These are phyloP conservation scores for Eulemur macaco DNA, from an alignment of 2,113 vertebrate species.

Conservation along the genomic window DNA sequence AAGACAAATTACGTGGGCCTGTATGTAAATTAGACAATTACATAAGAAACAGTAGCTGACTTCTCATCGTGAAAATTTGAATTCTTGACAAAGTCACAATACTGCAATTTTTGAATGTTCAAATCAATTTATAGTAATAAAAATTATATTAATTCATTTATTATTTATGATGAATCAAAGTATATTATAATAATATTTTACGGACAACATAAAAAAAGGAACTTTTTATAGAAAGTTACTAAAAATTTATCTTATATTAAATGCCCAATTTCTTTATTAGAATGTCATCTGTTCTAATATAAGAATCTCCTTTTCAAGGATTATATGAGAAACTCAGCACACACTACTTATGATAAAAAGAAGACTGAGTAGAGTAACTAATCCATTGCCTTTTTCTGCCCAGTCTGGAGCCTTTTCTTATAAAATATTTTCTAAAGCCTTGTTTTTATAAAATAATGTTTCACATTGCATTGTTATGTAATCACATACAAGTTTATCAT, in stretches of 20 bases:
- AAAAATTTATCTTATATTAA: not conserved
- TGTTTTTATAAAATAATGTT: not conserved
- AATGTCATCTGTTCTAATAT: not conserved
- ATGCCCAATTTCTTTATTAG: not conserved
- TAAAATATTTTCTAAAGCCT: not conserved
- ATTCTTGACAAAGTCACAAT: not conserved
- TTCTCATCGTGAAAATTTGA: not conserved
- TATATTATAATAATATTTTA: not conserved
- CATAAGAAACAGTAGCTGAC: not conserved
- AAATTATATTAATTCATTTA: not conserved
- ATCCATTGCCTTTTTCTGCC: not conserved
- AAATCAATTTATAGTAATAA: not conserved
- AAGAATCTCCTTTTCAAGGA: not conserved
- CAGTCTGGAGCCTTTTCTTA: not conserved
- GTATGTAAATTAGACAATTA: not conserved
- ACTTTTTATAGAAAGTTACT: not conserved
- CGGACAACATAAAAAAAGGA: not conserved
- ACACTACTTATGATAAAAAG: not conserved
- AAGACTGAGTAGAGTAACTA: not conserved
- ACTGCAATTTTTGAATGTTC: not conserved
- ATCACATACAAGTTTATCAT: not conserved
- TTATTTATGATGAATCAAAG: not conserved
- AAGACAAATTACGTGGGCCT: not conserved
- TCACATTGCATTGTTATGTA: not conserved
- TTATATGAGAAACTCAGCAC: not conserved